Evolutionary conservation across 2,888 invertebrate genomes (phyloP), one percentile per base, ranked within the genome.

Genomic region (Drosophila multiciliata): DNA sequence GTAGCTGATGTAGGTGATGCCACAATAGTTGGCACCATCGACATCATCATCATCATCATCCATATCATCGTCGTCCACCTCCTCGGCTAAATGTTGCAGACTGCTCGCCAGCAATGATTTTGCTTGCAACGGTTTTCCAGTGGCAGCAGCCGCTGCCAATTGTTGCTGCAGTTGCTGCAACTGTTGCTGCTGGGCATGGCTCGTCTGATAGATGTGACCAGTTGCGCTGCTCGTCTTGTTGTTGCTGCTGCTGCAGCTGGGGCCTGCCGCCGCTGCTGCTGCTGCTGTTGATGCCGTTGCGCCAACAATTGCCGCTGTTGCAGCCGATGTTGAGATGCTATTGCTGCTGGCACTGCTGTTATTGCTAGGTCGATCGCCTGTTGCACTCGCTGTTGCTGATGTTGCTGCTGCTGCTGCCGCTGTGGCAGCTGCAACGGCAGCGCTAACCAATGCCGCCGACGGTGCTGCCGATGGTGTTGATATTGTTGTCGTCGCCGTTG

Each of bases 61-160:
- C 4, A 98, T 98, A 92, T 98, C 98, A 73, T 99, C 95, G 92
- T 99, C 99, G 4, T 98, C 98, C 92, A 98, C 98, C 77, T 99
- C 95, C 94, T 98, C 98, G 32, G 99, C 99, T 53, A 99, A 98
- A 94, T 99, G 98, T 91, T 97, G 97, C 94, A 99, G 98, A 91
- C 98, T 97, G 80, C 98, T 97, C 33, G 99, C 99, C 67, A 99
- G 94, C 93, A 99, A 98, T 84, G 98, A 94, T 92, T 98, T 99
- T 12, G 99, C 99, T 88, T 99, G 98, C 92, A 98, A 98, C 75
- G 97, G 96, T 93, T 99, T 99, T 84, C 98, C 97, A 92, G 99
- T 98, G 0, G 99, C 98, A 91, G 99, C 98, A 93, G 99, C 99
- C 33, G 90, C 76, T 32, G 91, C 98, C 96, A 94, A 97, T 96